Base-by-base conservation (phyloP, 2,888 invertebrate genomes). In the Orthosia incerta region DNA sequence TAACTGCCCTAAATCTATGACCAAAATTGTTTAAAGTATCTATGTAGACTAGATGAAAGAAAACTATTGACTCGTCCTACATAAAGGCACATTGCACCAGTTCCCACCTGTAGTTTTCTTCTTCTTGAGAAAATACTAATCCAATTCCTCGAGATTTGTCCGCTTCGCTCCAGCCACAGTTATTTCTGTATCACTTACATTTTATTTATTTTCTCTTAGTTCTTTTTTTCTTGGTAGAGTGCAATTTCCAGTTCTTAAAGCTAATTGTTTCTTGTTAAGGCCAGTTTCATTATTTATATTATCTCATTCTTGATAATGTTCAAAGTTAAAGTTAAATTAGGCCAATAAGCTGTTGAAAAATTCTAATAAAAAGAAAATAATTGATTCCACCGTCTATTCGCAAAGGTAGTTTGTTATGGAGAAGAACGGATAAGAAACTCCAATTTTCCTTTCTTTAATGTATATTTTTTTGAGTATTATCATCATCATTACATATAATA, bases 111-210 rank as follows among this genome's bases (percentile, higher is more conserved):
- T 53, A 16, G 1, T 57, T 26, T 26, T 31, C 56, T 51, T 3
- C 15, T 26, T 15, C 79, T 62, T 51, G 18, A 62, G 46, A 65
- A 39, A 56, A 51, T n/a, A 69, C 51, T 65, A 60, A 60, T 60
- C 55, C 31, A 26, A 53, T 61, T 71, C 50, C 72, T 46, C 7
- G 5, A 7, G 55, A 56, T 64, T 76, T 71, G 31, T 65, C 56
- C 31, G 31, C 7, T 51, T 18, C 39, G 11, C 51, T 59, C 18
- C 1, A 15, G 5, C 15, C 9, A 18, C 15, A 18, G 16, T 63
- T 63, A 18, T 16, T 26, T 53, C 16, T 16, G 39, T 48, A 63
- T 55, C 50, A 39, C 55, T 78, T 56, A 71, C 64, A 55, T 51
- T 77, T n/a, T 55, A 45, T 64, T 76, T 31, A 61, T 31, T 46